Base-by-base conservation (phyloP, 2,797 vertebrate genomes). In the Pelodytes ibericus region DNA sequence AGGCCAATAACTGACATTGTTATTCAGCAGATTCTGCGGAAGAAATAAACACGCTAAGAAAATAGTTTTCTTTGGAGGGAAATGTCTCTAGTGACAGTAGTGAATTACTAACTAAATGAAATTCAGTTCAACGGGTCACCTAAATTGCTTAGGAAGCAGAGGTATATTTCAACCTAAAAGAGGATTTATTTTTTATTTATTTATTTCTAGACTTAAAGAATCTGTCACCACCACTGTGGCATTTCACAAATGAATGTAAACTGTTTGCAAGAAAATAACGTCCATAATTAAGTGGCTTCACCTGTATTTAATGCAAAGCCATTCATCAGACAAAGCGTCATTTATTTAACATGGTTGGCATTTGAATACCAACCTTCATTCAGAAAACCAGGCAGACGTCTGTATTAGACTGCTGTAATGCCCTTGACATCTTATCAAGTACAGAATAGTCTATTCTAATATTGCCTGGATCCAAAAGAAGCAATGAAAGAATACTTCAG, bases 1-100 rank as follows among this genome's bases (percentile, higher is more conserved):
- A 87, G 71, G 79, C 75, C 74, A 88, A 85, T 87, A 87, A 88
- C 75, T 86, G 87, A 80, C 80, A 84, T 76, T 80, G 81, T 88
- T 86, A 88, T 82, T 77, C 80, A 74, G 81, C 63, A 79, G 72
- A 82, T 87, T 86, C 77, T 81, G 76, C 79, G 68, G 71, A 82
- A 86, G 83, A 87, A 88, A 86, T 83, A 84, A 85, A 85, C 84
- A 82, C 13, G 64, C 81, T 74, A 84, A 80, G 80, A 86, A 86
- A 88, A 83, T 77, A 76, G 82, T 81, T 88, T 85, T 86, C 83
- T 87, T 87, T 82, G 74, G 72, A 83, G 76, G 79, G 65, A 80
- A 74, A 78, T 60, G 66, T 86, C 85, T 87, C 82, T 63, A 64
- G 83, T 85, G 87, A 83, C 82, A 86, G 84, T 77, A 80, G 69